phyloP scores from a whole-genome alignment of 2,113 vertebrate species.

The Sinosuthora webbiana region DNA sequence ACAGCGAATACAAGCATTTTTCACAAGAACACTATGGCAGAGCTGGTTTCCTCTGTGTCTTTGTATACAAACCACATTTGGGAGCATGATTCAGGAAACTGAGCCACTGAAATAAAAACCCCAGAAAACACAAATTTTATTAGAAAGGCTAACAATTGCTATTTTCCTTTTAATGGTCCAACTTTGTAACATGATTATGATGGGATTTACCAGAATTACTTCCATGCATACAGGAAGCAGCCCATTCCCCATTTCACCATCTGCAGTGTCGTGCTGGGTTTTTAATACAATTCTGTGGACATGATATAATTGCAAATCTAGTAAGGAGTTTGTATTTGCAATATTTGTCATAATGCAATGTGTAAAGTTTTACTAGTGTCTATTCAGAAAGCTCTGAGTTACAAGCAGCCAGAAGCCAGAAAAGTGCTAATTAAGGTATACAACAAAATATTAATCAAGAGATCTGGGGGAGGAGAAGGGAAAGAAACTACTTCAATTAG shows the following conservation, averaged over 20 bases:
- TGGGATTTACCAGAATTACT: conserved; percentile 33
- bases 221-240: background rate
- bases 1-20: background rate
- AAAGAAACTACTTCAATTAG: conserved; percentile 51
- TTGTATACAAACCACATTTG: background rate
- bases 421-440: conserved; percentile 46
- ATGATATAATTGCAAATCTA: conserved; percentile 38
- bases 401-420: conserved; percentile 33
- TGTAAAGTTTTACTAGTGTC: conserved; percentile 33
- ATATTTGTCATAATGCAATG: background rate
- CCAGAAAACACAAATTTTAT: background rate
- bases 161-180: conserved; percentile 38
- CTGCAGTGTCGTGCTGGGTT: background rate
- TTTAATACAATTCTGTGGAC: conserved; percentile 43
- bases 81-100: conserved; percentile 4
- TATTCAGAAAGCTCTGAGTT: conserved; percentile 14
- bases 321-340: background rate
- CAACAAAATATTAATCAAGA: conserved; percentile 59
- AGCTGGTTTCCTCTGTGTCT: conserved; percentile 26
- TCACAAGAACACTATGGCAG: background rate
- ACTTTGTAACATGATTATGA: background rate
- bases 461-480: background rate
- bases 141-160: conserved; percentile 21
- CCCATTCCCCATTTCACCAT: conserved; percentile 30
- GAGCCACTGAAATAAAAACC: conserved; percentile 36